These are phyloP conservation scores for Philaenus spumarius DNA, from an alignment of 1,140 invertebrate species.

Conservation along the genomic window DNA sequence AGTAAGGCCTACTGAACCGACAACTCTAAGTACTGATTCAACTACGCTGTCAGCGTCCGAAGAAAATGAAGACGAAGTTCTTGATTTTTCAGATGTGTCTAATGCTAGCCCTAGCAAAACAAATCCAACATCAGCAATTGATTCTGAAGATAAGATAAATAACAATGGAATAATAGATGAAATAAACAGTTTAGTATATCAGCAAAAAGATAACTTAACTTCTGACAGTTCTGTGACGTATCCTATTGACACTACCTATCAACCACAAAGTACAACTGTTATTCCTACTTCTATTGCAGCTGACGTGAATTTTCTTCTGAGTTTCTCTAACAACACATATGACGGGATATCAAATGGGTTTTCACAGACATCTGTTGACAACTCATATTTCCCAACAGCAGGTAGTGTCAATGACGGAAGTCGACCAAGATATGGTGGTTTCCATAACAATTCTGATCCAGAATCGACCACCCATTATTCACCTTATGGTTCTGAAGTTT, in stretches of 20 bases:
- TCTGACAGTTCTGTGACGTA: background rate
- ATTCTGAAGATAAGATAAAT: background rate
- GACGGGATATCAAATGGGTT: conserved; percentile 16
- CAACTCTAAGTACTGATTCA: conserved; percentile 27
- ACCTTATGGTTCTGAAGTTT: conserved; percentile 40
- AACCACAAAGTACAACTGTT: background rate
- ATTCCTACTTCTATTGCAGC: conserved; percentile 14
- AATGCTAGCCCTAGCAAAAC: background rate
- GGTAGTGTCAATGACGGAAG: conserved; percentile 33
- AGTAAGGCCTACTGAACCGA: conserved; percentile 67
- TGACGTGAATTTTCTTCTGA: conserved; percentile 18
- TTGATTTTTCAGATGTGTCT: conserved; percentile 62
- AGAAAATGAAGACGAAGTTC: conserved; percentile 60
- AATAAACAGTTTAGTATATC: conserved; percentile 9
- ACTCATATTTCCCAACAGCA: conserved; percentile 41
- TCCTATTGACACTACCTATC: background rate
- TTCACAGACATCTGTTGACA: conserved; percentile 25
- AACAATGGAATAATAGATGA: conserved; percentile 6
- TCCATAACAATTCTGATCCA: conserved; percentile 45
- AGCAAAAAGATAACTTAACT: background rate
- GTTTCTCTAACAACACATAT: conserved; percentile 16
- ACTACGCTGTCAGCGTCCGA: conserved; percentile 16
- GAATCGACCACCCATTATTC: conserved; percentile 29
- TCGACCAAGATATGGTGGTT: conserved; percentile 42
- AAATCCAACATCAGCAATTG: background rate